A percentile compares a stretch with the other conserved stretches of the same genome.
Evolutionary conservation across 1,140 invertebrate species (phyloP).

Genomic region (Brachionus asplanchnoidis): DNA sequence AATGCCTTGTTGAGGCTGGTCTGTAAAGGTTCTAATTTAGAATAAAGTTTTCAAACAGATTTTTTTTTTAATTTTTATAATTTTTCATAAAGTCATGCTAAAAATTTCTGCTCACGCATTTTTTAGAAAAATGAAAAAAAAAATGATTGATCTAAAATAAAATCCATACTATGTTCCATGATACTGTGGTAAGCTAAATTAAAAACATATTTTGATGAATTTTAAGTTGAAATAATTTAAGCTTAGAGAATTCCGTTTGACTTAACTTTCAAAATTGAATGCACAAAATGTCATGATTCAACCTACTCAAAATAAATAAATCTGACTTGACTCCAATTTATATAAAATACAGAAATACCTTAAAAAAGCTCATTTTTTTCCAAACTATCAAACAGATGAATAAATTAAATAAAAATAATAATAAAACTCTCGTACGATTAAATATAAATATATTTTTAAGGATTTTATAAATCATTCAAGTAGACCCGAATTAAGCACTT

Average conservation of each 20-base stretch:
- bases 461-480: not conserved
- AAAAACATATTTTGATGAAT: too few relatives aligned
- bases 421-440: not conserved
- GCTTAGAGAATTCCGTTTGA: not conserved
- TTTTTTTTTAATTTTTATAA: too few relatives aligned
- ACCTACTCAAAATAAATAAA: not conserved
- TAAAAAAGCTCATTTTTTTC: not conserved
- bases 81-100: too few relatives aligned
- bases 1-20: too few relatives aligned
- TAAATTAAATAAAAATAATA: not conserved
- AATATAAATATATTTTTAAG: not conserved
- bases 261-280: not conserved
- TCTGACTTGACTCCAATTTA: not conserved
- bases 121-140: too few relatives aligned
- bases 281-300: not conserved
- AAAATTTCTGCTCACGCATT: too few relatives aligned
- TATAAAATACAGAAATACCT: not conserved
- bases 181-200: too few relatives aligned
- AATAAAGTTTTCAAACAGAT: too few relatives aligned
- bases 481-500: not conserved
- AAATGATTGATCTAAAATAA: too few relatives aligned
- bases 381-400: not conserved
- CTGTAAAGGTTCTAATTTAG: too few relatives aligned
- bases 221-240: too few relatives aligned
- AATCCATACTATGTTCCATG: too few relatives aligned